Base-by-base conservation (phyloP, 2,888 invertebrate genomes). In the Matsumyia berberina region DNA sequence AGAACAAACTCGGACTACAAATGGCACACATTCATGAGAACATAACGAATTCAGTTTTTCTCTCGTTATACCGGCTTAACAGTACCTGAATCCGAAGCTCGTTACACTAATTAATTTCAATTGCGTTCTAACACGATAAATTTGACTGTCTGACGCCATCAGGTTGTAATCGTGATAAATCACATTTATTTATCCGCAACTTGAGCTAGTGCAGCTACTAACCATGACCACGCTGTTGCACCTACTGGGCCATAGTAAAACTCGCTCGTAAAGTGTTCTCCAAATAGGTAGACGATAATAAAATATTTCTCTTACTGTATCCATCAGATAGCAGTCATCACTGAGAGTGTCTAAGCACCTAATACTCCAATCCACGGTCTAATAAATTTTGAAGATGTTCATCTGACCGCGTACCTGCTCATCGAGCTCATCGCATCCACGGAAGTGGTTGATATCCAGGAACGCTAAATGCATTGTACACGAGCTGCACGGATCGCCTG, bases 301-400 rank as follows among this genome's bases (percentile, higher is more conserved):
- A 62, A 49, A 31, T 57, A 8, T 29, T 49, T 51, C 49, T 5
- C 46, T 37, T 44, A 64, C 55, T 29, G 31, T 46, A 64, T 33
- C 15, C 19, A 46, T 19, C 15, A 35, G 15, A 46, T 64, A 67
- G 15, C 58, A 62, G 46, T 33, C 49, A 46, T 15, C 58, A 70
- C 37, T 76, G 57, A 17, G 31, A 49, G 39, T 82, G 51, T 37
- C 66, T 66, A 72, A 60, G 72, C 76, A 66, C 39, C 82, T 39
- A 77, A 82, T 57, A 77, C 44, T 60, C 70, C 60, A 72, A 60
- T 72, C 12, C 72, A 82, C 72, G 82, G 82, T 82, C 82, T 82
- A 72, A 82, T 82, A 82, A 82, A 66, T 82, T 82, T 82, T 31
- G 51, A 72, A 82, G 78, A 78, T 82, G 78, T 82, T 82, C 82